Evolutionary conservation across 2,888 invertebrate genomes (phyloP).

Genomic region (Atethmia centrago): DNA sequence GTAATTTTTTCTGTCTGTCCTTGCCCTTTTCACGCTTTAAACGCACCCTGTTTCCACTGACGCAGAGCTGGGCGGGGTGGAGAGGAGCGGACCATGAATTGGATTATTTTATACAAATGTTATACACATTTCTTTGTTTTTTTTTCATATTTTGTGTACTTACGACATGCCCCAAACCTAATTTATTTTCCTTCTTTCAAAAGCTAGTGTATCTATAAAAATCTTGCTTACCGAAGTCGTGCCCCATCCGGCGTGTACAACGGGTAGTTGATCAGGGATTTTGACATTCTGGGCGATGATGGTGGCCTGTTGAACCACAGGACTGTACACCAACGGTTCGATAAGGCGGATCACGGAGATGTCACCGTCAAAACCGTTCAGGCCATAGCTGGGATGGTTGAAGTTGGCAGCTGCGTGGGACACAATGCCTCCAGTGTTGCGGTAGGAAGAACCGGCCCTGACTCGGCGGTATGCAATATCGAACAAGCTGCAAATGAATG

Average conservation of each 20-base stretch:
- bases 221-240: conserved; percentile 66
- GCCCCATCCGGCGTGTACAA: conserved; percentile 79
- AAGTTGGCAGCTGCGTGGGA: conserved; percentile 50
- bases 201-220: not conserved
- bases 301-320: conserved; percentile 63
- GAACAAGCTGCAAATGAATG: conserved; percentile 31
- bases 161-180: not conserved
- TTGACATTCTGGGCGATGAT: conserved; percentile 59
- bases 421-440: conserved; percentile 76
- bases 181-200: not conserved
- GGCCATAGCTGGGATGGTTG: conserved; percentile 76
- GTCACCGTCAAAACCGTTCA: conserved; percentile 70
- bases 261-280: conserved; percentile 69
- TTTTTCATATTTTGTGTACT: not conserved
- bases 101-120: too few relatives aligned
- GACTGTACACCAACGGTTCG: conserved; percentile 58
- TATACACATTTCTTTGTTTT: too few relatives aligned
- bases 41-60: too few relatives aligned
- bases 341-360: conserved; percentile 70
- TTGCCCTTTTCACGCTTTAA: not conserved
- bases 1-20: not conserved
- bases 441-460: conserved; percentile 76
- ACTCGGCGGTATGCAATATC: conserved; percentile 3
- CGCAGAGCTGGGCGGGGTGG: too few relatives aligned
- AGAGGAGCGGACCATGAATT: too few relatives aligned